Evolutionary conservation across 2,113 vertebrate genomes (phyloP).

Genomic region (Xerus inauris): DNA sequence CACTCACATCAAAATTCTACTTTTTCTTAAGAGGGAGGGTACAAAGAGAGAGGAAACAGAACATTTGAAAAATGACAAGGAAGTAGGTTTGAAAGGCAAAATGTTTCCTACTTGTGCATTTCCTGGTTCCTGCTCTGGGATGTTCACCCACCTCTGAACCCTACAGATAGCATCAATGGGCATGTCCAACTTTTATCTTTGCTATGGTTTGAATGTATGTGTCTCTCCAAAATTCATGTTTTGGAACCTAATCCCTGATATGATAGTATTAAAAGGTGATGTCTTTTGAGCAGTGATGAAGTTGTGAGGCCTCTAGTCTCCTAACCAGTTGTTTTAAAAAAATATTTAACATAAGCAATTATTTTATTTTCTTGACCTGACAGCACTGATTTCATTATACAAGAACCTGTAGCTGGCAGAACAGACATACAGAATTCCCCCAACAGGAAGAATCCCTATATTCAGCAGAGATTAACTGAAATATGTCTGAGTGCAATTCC

Average conservation of each 20-base stretch:
- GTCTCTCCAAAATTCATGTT: neutral
- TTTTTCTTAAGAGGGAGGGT: neutral
- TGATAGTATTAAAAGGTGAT: neutral
- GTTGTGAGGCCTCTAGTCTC: neutral
- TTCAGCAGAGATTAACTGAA: conserved; percentile 70
- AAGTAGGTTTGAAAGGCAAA: neutral
- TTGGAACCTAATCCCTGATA: neutral
- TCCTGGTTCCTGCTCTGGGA: neutral
- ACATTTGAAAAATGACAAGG: neutral
- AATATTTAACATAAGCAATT: conserved; percentile 67
- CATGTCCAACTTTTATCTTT: neutral
- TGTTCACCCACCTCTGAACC: neutral
- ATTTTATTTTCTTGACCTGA: conserved; percentile 83
- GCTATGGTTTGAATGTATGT: neutral
- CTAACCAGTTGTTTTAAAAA: too few species aligned
- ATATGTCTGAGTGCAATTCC: conserved; percentile 58
- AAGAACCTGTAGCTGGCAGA: conserved; percentile 82
- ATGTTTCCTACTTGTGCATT: neutral
- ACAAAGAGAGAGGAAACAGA: neutral
- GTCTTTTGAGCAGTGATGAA: neutral
- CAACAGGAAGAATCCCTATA: conserved; percentile 23
- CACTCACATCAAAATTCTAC: neutral
- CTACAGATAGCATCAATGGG: neutral
- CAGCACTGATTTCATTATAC: conserved; percentile 83
- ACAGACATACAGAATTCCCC: conserved; percentile 73